These are phyloP conservation scores for Tyria jacobaeae DNA, from an alignment of 2,888 invertebrate genomes.

Conservation along the genomic window DNA sequence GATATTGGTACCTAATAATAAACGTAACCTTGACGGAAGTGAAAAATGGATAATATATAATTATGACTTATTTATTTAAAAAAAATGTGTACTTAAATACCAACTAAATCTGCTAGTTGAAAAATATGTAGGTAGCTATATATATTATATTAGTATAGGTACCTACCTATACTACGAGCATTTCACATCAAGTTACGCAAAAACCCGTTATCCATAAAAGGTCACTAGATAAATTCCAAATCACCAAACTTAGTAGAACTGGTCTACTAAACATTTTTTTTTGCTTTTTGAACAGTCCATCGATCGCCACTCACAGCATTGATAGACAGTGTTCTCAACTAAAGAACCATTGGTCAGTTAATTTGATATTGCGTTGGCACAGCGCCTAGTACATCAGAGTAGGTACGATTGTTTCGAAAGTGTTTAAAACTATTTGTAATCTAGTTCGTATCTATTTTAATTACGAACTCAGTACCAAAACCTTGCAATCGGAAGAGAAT, in stretches of 20 bases:
- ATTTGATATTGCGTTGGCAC: constrained; percentile 54
- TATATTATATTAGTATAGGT: too few relatives aligned
- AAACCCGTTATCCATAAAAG: constrained; percentile 65
- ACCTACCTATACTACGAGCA: too few relatives aligned
- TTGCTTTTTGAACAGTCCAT: constrained; percentile 47
- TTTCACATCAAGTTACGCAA: constrained; percentile 61
- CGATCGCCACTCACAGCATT: constrained; percentile 50
- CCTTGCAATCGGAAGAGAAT: constrained; percentile 62
- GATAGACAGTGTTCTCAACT: constrained; percentile 31
- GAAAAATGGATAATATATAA: not conserved
- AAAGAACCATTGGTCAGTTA: constrained; percentile 62
- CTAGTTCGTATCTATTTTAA: constrained; percentile 76
- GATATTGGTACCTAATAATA: too few relatives aligned
- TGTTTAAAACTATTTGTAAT: constrained; percentile 72
- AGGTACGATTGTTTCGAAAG: constrained; percentile 65
- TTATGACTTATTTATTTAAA: too few relatives aligned
- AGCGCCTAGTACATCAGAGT: constrained; percentile 51
- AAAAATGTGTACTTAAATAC: too few relatives aligned
- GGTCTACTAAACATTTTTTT: constrained; percentile 31
- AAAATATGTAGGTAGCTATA: not conserved
- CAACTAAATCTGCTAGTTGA: not conserved
- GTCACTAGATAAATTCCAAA: constrained; percentile 65
- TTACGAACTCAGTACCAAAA: constrained; percentile 60
- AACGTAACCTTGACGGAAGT: not conserved
- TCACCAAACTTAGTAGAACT: constrained; percentile 56